Evolutionary conservation across 2,888 invertebrate species (phyloP).

Genomic region (Drosophila kuntzei): DNA sequence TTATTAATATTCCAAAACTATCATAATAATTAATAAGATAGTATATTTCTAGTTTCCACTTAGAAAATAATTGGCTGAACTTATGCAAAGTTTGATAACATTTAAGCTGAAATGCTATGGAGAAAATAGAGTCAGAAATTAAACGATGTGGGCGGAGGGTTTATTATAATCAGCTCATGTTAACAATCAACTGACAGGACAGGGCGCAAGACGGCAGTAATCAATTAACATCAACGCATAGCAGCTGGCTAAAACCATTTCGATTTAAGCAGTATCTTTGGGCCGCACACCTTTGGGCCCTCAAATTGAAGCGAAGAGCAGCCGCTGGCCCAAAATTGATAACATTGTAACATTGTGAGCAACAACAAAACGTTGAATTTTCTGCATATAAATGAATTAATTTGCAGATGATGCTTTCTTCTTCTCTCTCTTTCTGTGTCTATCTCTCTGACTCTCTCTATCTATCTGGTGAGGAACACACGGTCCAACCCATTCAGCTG

Average conservation of each 20-base stretch:
- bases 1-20: too few species aligned
- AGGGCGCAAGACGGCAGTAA: constrained; percentile 48
- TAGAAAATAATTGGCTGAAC: neutral
- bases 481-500: constrained; percentile 37
- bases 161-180: constrained; percentile 20
- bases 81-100: constrained; percentile 2
- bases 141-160: neutral
- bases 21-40: too few species aligned
- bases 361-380: constrained; percentile 65
- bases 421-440: neutral
- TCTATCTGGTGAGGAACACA: neutral
- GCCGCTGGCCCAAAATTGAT: constrained; percentile 76
- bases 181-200: constrained; percentile 9
- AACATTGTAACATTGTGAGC: constrained; percentile 76
- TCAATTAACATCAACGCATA: constrained; percentile 59
- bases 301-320: constrained; percentile 41
- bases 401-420: constrained; percentile 51
- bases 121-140: neutral
- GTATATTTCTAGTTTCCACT: neutral
- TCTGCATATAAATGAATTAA: constrained; percentile 84
- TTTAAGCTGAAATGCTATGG: neutral
- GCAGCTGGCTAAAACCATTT: constrained; percentile 18
- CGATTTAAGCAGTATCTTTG: constrained; percentile 38
- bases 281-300: constrained; percentile 25
- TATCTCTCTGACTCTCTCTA: neutral